Evolutionary conservation across 2,797 vertebrate species (phyloP).

Genomic region (Brotula barbata): DNA sequence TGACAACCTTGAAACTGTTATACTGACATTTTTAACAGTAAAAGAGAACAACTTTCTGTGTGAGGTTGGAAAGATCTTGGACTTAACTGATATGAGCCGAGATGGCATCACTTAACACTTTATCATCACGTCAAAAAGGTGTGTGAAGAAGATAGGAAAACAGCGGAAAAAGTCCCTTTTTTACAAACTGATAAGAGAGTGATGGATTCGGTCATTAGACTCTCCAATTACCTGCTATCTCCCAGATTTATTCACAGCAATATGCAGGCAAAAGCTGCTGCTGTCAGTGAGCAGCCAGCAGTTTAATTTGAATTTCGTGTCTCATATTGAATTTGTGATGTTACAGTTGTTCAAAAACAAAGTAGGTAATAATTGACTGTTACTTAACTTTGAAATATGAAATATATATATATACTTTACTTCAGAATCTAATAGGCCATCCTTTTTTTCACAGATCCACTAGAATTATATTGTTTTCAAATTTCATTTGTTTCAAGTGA

Average conservation of each 20-base stretch:
- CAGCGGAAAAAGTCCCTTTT: slow-evolving; percentile 24
- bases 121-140: slow-evolving; percentile 37
- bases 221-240: slow-evolving; percentile 67
- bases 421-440: no score
- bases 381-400: no score
- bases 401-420: no score
- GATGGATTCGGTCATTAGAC: slow-evolving; percentile 72
- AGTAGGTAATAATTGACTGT: no score
- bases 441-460: no score
- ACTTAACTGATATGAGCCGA: slow-evolving; percentile 8
- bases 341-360: slow-evolving; percentile 2
- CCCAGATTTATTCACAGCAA: slow-evolving; percentile 66
- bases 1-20: slow-evolving; percentile 21
- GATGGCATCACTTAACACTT: slow-evolving; percentile 33
- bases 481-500: no score
- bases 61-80: slow-evolving; percentile 18
- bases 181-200: slow-evolving; percentile 60
- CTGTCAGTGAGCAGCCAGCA: slow-evolving; percentile 16
- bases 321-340: not conserved
- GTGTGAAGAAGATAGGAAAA: slow-evolving; percentile 23
- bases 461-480: no score
- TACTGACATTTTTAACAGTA: slow-evolving; percentile 27
- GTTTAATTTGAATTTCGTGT: slow-evolving; percentile 21
- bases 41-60: slow-evolving; percentile 1
- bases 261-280: slow-evolving; percentile 17